Conservation (phyloP, 2,888 invertebrate genomes). For the Diarsia dahlii region DNA sequence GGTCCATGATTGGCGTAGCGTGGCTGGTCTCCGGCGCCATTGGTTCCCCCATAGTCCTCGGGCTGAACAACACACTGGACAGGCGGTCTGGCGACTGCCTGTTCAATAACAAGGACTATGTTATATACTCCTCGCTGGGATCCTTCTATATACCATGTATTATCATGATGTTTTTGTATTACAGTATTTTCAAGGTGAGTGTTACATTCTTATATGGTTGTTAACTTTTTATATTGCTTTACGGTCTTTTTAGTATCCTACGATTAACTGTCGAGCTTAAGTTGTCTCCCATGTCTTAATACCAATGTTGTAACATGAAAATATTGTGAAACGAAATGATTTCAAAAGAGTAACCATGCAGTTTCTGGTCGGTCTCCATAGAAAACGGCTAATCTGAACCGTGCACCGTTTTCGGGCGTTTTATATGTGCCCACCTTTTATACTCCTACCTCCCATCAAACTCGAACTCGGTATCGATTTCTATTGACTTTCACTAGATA, state of each 20-base stretch:
- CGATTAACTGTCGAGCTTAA: too few relatives aligned
- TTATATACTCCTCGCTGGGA: conserved; percentile 98
- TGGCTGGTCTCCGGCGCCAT: conserved; percentile 98
- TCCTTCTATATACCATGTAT: conserved; percentile 99
- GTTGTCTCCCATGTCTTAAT: too few relatives aligned
- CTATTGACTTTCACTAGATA: neutral
- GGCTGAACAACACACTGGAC: conserved; percentile 97
- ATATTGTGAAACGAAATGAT: too few relatives aligned
- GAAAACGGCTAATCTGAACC: too few relatives aligned
- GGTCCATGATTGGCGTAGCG: conserved; percentile 97
- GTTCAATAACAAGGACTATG: conserved; percentile 99
- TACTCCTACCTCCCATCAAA: too few relatives aligned
- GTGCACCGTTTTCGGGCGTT: too few relatives aligned
- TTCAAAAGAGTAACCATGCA: too few relatives aligned
- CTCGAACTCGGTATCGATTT: neutral
- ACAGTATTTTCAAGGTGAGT: conserved; percentile 98
- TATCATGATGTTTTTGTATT: conserved; percentile 99
- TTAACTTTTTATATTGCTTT: too few relatives aligned
- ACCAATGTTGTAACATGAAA: too few relatives aligned
- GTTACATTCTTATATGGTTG: neutral
- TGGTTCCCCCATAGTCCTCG: conserved; percentile 98
- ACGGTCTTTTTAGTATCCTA: too few relatives aligned
- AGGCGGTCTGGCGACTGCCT: conserved; percentile 96
- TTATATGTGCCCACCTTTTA: too few relatives aligned
- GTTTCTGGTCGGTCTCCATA: too few relatives aligned